Conservation (phyloP, 2,797 vertebrate species). For the Sitta carolinensis region DNA sequence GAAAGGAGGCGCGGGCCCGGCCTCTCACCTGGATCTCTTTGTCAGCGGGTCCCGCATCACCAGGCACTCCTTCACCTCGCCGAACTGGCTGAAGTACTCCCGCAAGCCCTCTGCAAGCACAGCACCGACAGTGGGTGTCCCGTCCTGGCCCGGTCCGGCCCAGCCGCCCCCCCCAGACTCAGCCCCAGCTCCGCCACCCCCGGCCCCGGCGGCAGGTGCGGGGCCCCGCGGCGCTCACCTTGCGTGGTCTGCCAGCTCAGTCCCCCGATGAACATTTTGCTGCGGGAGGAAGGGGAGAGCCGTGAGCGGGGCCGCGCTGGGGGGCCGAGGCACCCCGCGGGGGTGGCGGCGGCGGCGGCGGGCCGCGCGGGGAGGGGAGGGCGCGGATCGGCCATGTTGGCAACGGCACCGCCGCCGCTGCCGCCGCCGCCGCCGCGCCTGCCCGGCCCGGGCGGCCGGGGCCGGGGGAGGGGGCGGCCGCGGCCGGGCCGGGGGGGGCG, state of each 20-base stretch:
- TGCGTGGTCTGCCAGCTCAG: slow-evolving; percentile 98
- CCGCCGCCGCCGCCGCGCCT: slow-evolving; percentile 17
- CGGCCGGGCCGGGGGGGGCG: too few relatives aligned
- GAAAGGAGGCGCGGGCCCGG: slow-evolving; percentile 54
- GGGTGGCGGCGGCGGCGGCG: slow-evolving; percentile 29
- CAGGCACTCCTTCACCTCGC: slow-evolving; percentile 99
- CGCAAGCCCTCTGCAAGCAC: slow-evolving; percentile 91
- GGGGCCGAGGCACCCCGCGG: slow-evolving; percentile 63
- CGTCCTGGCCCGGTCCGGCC: neutral
- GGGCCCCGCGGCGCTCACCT: slow-evolving; percentile 82
- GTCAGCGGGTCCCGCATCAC: slow-evolving; percentile 99
- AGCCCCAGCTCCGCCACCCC: neutral
- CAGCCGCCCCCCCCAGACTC: neutral
- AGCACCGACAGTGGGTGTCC: slow-evolving; percentile 46
- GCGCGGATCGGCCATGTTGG: slow-evolving; percentile 85
- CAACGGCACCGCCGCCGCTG: slow-evolving; percentile 64
- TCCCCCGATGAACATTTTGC: slow-evolving; percentile 99
- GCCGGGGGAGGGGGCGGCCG: too few relatives aligned
- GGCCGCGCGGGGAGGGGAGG: slow-evolving; percentile 69
- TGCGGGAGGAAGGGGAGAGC: slow-evolving; percentile 78
- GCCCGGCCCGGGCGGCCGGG: neutral
- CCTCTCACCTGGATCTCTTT: slow-evolving; percentile 96
- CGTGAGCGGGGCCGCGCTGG: slow-evolving; percentile 37
- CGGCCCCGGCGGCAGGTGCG: slow-evolving; percentile 42
- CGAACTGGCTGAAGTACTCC: slow-evolving; percentile 99